A percentile compares a stretch with the other conserved stretches of the same genome.
Evolutionary conservation across 2,113 vertebrate species (phyloP).

Genomic region (Ailuropoda melanoleuca): DNA sequence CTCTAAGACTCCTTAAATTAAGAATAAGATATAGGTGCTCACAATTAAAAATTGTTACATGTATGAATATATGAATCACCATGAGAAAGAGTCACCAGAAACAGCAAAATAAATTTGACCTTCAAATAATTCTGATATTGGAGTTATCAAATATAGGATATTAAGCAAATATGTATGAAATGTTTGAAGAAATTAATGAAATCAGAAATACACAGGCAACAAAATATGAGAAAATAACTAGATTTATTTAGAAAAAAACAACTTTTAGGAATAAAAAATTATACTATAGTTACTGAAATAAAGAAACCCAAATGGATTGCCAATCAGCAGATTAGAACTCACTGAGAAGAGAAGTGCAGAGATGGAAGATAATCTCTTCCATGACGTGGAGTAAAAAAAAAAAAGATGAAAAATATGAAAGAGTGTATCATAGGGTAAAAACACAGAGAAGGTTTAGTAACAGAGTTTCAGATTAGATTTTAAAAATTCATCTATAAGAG

Average conservation of each 20-base stretch:
- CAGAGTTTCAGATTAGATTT: background rate
- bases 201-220: background rate
- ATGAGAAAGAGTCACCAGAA: background rate
- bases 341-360: background rate
- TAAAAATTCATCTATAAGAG: background rate
- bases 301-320: background rate
- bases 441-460: background rate
- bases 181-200: background rate
- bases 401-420: background rate
- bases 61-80: background rate
- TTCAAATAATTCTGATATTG: constrained; percentile 11
- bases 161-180: background rate
- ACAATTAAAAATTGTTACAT: background rate
- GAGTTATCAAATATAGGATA: background rate
- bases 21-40: background rate
- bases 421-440: background rate
- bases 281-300: background rate
- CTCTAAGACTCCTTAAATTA: background rate
- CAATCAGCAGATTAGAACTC: background rate
- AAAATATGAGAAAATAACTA: background rate
- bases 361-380: background rate
- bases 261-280: background rate
- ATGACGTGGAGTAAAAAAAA: background rate
- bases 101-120: background rate
- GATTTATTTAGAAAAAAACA: background rate